Percentiles rank a stretch among this genome's conserved stretches.
Evolutionary conservation across 2,888 invertebrate genomes (phyloP).

Genomic region (Cephus pygmeus): DNA sequence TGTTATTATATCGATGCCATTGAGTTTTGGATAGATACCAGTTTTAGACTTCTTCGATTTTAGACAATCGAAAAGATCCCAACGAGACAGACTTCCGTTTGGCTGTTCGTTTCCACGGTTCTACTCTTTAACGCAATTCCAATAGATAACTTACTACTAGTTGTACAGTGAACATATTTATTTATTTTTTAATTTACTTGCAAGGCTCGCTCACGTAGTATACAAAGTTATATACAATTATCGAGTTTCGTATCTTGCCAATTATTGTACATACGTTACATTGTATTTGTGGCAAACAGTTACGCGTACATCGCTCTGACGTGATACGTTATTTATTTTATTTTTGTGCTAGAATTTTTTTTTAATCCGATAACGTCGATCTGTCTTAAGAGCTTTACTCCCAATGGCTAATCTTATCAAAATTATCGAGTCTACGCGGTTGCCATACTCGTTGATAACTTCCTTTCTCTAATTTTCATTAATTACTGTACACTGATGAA

Average conservation of each 20-base stretch:
- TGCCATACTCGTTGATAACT: background rate
- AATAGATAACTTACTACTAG: background rate
- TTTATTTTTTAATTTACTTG: background rate
- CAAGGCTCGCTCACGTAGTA: background rate
- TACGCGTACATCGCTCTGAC: background rate
- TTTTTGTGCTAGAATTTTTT: background rate
- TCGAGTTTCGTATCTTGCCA: background rate
- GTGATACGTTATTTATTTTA: background rate
- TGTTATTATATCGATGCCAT: background rate
- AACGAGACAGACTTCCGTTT: background rate
- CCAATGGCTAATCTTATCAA: too few species aligned
- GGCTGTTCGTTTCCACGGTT: background rate
- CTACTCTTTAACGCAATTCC: background rate
- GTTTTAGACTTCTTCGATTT: background rate
- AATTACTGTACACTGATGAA: constrained; percentile 23
- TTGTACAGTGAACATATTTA: constrained; percentile 5
- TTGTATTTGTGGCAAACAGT: background rate
- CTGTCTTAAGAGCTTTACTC: background rate
- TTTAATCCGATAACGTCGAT: background rate
- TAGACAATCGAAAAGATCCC: background rate
- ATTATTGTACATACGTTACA: background rate
- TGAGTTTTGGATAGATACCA: background rate
- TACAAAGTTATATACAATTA: background rate
- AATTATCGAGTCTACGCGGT: too few species aligned
- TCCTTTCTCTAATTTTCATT: constrained; percentile 8